Base-by-base conservation (phyloP, 1,140 invertebrate species). In the Rhynchophorus ferrugineus region DNA sequence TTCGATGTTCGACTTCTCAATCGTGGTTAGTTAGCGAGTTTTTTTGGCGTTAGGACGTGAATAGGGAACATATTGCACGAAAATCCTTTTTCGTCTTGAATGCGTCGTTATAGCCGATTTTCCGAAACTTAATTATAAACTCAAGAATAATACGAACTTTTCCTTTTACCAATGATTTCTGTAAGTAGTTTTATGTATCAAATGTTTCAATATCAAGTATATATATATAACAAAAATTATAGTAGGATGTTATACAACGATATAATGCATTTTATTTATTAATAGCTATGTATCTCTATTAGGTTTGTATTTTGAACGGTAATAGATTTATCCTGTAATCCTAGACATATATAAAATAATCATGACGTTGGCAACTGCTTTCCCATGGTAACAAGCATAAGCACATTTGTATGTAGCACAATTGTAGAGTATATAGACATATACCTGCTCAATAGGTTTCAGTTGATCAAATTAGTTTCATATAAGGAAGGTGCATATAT, bases 1-100 rank as follows among this genome's bases (percentile, higher is more conserved):
- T 38, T 19, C 13, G 37, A 38, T 19, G 37, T 38, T 19, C 37
- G 37, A 38, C 18, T 38, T 38, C 37, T 38, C 37, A 38, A 38
- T 38, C 18, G 37, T 14, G 37, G 37, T 38, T 38, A 38, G 37
- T 38, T 38, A 38, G 37, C 18, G 37, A 38, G 5, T 5, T 38
- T 38, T 38, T 38, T 38, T 14, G 5, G 24, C 24, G 5, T 29
- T 29, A 29, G 24, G 11, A 29, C 24, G 5, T 29, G 24, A 29
- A 29, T 29, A 5, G 24, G 24, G 11, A 29, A 29, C 5, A 29
- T 29, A 29, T 29, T 6, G 5, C 24, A 5, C 5, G 24, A 29
- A 29, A 29, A 11, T 29, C 5, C 11, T 5, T 29, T 29, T 29
- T 11, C 24, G 24, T 6, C 5, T 11, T 29, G 24, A 29, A 29